phyloP scores from a whole-genome alignment of 2,888 invertebrate genomes.

The Macrosoma leucophasiata region DNA sequence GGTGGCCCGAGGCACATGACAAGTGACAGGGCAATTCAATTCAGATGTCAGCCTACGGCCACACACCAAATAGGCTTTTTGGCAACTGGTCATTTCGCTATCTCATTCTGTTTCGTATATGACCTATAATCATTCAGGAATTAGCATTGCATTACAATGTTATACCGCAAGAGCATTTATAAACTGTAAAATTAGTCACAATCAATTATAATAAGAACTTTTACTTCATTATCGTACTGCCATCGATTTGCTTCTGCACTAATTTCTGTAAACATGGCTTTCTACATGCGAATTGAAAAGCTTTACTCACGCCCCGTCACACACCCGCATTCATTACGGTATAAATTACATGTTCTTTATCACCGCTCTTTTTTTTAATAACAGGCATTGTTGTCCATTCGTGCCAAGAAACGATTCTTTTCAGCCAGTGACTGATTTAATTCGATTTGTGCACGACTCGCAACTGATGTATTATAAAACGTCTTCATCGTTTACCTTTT shows the following conservation, averaged over 20 bases:
- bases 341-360: conserved; percentile 70
- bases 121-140: conserved; percentile 17
- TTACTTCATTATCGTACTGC: conserved; percentile 46
- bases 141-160: conserved; percentile 12
- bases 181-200: conserved; percentile 56
- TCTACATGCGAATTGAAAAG: conserved; percentile 62
- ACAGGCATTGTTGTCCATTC: conserved; percentile 69
- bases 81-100: conserved; percentile 32
- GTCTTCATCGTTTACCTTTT: conserved; percentile 43
- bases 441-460: conserved; percentile 56
- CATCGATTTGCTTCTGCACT: conserved; percentile 52
- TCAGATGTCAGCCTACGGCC: conserved; percentile 43
- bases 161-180: conserved; percentile 40
- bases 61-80: conserved; percentile 46
- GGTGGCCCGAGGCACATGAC: too few species aligned
- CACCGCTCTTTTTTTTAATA: conserved; percentile 67
- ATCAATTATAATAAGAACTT: conserved; percentile 55
- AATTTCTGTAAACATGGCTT: conserved; percentile 49
- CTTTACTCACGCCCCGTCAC: conserved; percentile 67
- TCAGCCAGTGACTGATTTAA: conserved; percentile 68
- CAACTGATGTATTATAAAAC: conserved; percentile 43
- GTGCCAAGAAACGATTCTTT: conserved; percentile 68
- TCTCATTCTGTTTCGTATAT: conserved; percentile 25
- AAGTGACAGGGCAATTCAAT: conserved; percentile 53
- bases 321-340: conserved; percentile 59